Base-by-base conservation (phyloP, 2,113 vertebrate genomes). In the Petrocephalus microphthalmus region DNA sequence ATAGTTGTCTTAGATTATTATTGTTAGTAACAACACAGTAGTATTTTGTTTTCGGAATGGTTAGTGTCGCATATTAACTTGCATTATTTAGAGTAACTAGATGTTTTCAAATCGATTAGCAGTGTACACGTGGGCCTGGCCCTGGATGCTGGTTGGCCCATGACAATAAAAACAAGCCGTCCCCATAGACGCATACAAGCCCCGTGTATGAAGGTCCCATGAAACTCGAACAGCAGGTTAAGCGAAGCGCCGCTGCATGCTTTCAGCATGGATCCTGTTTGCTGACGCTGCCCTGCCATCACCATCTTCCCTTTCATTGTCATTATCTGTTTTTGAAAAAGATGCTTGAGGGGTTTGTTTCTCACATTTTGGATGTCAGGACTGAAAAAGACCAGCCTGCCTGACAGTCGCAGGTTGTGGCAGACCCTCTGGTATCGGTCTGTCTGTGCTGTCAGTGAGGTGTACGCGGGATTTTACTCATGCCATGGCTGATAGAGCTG, bases 341-440 rank as follows among this genome's bases (percentile, higher is more conserved):
- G 83, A 84, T 84, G 74, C 45, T 60, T 22, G 51, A 20, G 56
- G 6, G 29, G 85, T 86, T 86, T 64, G 85, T 86, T 71, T 52
- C 82, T 84, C 81, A 88, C 88, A 67, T 88, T 88, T 84, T 88
- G 81, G 49, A 88, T 83, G 45, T 88, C 53, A 85, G 45, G 20
- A 45, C 47, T 25, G 87, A n/a, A 64, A 51, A 7, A 33, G n/a
- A 45, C 49, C 52, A 25, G 20, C 57, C 45, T 60, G 85, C 33
- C 83, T 25, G 5, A 84, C 13, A 33, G 56, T 64, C 85, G 13
- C 51, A 37, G 53, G n/a, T 37, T 10, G 67, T 74, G 33, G 33
- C 29, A 74, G 29, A 71, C 45, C 10, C 37, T 45, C 33, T 22
- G 20, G 42, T n/a, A 85, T 33, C 17, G 25, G 17, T 33, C 84